Conservation (phyloP, 2,888 invertebrate genomes). For the Drosophila leonis region DNA sequence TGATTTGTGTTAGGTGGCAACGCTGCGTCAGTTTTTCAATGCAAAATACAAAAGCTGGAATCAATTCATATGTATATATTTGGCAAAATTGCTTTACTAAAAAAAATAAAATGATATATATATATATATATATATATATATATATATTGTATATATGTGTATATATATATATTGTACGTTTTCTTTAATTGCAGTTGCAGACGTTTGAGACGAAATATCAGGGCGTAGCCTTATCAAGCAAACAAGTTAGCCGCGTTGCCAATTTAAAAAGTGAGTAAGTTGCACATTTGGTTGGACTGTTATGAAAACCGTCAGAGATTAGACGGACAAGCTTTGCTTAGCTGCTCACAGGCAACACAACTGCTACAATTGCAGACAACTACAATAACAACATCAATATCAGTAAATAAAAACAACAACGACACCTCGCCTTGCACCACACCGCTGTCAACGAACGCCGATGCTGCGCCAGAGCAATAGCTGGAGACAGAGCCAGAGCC, state of each 20-base stretch:
- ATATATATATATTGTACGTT: background rate
- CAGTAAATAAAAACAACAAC: background rate
- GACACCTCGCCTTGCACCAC: slow-evolving; percentile 12
- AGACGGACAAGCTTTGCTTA: slow-evolving; percentile 34
- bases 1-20: slow-evolving; percentile 32
- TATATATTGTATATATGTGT: too few relatives aligned
- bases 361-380: slow-evolving; percentile 7
- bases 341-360: slow-evolving; percentile 25
- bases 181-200: slow-evolving; percentile 42
- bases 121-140: too few relatives aligned
- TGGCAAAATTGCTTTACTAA: background rate
- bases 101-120: background rate
- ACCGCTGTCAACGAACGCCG: slow-evolving; percentile 21
- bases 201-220: slow-evolving; percentile 16
- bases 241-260: slow-evolving; percentile 11
- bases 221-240: slow-evolving; percentile 11
- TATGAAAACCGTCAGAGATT: slow-evolving; percentile 22
- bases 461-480: slow-evolving; percentile 34
- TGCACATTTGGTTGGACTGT: slow-evolving; percentile 19
- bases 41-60: slow-evolving; percentile 1
- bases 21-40: slow-evolving; percentile 16
- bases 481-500: slow-evolving; percentile 24
- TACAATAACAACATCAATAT: background rate
- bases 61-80: background rate
- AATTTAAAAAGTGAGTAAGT: slow-evolving; percentile 23